Evolutionary conservation across 2,113 vertebrate species (phyloP), one percentile per base, ranked within the genome.

Genomic region (Sula dactylatra): DNA sequence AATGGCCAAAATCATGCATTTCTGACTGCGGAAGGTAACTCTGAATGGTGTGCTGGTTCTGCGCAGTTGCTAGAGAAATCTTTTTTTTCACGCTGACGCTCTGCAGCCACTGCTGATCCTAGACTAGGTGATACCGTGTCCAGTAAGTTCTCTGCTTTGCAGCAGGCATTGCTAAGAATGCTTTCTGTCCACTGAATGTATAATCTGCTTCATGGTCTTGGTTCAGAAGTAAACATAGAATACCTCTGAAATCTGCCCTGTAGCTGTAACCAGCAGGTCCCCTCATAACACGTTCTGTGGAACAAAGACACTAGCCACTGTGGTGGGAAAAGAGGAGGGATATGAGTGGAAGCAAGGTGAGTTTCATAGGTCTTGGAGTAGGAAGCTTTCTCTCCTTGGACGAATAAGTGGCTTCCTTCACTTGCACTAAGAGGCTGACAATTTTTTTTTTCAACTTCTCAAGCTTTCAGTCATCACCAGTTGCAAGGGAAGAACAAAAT

Each of bases 81-180:
- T 5, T 90, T 17, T 26, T 45, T 76, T 36, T 70, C 32, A 22
- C 58, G 42, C 29, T 49, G 36, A 12, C 0, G 0, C 11, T 49
- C 52, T 86, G 47, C 67, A 73, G 59, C 24, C 26, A 10, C 18
- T 44, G 3, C 36, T 80, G 59, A 61, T 52, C 7, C 36, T 61
- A 34, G 45, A 17, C 47, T 61, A 31, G 25, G 40, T 72, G 64
- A 25, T 38, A 16, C 24, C 0, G 0, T 58, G 50, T 81, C 31
- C 36, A 56, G 64, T 73, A 61, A 25, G 34, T 8, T 52, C 34
- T 38, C 24, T 69, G 73, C 87, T 92, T 80, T 88, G 85, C 50
- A 73, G 62, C 56, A 58, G 56, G 54, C 10, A 0, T 47, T 90
- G 61, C 11, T 62, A 31, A 52, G 42, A 70, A 58, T 77, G n/a